These are phyloP conservation scores for Catostomus latipinnis DNA, from an alignment of 2,797 vertebrate species.

Conservation along the genomic window DNA sequence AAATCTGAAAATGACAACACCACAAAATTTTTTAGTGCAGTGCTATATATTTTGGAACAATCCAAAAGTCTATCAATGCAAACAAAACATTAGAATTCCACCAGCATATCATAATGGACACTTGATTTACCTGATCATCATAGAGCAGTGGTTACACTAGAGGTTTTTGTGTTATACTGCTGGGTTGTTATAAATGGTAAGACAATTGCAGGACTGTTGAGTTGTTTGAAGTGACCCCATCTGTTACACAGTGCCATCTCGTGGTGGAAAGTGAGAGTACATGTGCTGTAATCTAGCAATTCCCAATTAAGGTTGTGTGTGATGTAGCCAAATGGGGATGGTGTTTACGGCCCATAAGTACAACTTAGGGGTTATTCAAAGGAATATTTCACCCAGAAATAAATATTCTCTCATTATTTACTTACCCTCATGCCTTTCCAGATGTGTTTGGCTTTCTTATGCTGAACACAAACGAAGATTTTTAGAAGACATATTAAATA, in stretches of 20 bases:
- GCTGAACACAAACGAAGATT: too few species aligned
- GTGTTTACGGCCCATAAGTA: too few species aligned
- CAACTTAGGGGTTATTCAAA: too few species aligned
- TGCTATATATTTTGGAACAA: constrained; percentile 24
- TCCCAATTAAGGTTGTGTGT: too few species aligned
- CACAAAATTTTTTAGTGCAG: too few species aligned
- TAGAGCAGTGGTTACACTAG: constrained; percentile 20
- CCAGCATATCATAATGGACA: constrained; percentile 42
- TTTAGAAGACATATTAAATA: too few species aligned
- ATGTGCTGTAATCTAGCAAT: background rate
- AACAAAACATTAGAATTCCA: constrained; percentile 54
- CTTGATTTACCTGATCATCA: constrained; percentile 43
- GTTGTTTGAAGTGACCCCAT: constrained; percentile 17
- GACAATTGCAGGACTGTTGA: background rate
- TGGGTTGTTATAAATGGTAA: constrained; percentile 38
- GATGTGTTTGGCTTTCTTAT: too few species aligned
- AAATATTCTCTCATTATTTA: too few species aligned
- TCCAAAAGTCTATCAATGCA: constrained; percentile 45
- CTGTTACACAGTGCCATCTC: constrained; percentile 63
- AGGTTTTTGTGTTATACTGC: constrained; percentile 43
- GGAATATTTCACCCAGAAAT: too few species aligned
- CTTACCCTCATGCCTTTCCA: too few species aligned
- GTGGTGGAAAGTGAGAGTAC: constrained; percentile 33
- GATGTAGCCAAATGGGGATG: too few species aligned
- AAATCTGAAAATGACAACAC: too few species aligned